Evolutionary conservation across 2,888 invertebrate species (phyloP), one percentile per base, ranked within the genome.

Genomic region (Hylaea fasciaria): DNA sequence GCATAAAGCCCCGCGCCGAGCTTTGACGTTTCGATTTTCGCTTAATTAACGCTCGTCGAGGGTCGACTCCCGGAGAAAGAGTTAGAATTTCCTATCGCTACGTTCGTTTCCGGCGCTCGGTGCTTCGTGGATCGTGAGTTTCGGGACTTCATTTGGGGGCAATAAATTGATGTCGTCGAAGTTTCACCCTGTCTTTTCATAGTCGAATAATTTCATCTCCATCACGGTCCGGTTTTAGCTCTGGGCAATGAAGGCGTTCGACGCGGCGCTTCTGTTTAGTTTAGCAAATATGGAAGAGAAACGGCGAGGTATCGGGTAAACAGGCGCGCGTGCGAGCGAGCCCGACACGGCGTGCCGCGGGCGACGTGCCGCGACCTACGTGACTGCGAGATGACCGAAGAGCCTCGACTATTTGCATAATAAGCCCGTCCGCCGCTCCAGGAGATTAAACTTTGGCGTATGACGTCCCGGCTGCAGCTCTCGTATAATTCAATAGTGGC

Each of bases 1-100:
- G 86, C 91, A 91, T 91, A 89, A 86, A 88, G 82, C 86, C n/a
- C 81, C 74, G 84, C 78, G 80, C 79, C 78, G 81, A 80, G 86
- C 86, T 87, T 88, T 90, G 89, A 88, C 90, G 85, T 87, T 90
- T 89, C 87, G 89, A 90, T 91, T 89, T 90, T 89, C 87, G 89
- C 89, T 90, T 89, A 91, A 91, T 91, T 91, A 91, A 86, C 87
- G 85, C 83, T 81, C 82, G 83, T 76, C 71, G 82, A 78, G 51
- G 77, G 82, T 64, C 73, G 78, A 76, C 73, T 71, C 72, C 68
- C 68, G 71, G 69, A 82, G 87, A 86, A 89, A 87, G 89, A 87
- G 88, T 89, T 87, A 78, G 82, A 82, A 81, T 82, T 80, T 78
- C 78, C 80, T 73, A 82, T 76, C 80, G 78, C 76, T 77, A 77